Conservation (phyloP, 2,888 invertebrate species). For the Pantelozetes paolii region DNA sequence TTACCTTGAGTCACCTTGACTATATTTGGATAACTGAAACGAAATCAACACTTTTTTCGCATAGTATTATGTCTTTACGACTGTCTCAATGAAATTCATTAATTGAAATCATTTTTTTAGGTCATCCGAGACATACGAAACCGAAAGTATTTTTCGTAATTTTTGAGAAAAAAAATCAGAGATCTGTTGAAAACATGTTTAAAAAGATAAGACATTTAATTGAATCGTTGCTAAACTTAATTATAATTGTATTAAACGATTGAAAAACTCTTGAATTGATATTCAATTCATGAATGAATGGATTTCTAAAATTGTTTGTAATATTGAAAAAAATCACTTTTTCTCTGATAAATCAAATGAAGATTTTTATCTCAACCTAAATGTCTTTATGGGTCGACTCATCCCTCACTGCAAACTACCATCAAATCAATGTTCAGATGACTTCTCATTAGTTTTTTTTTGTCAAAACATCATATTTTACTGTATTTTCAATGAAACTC, state of each 20-base stretch:
- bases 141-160: not conserved
- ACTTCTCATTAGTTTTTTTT: not conserved
- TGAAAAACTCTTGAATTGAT: not conserved
- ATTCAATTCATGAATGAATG: conserved; percentile 2
- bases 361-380: not conserved
- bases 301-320: not conserved
- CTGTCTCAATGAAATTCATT: not conserved
- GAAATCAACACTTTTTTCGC: no score
- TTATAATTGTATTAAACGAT: no score
- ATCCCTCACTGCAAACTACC: not conserved
- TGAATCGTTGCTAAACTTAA: no score
- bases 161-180: not conserved
- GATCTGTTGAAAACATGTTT: no score
- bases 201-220: no score
- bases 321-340: not conserved
- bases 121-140: not conserved
- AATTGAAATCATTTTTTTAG: conserved; percentile 1
- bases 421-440: not conserved
- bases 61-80: not conserved
- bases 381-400: conserved; percentile 30
- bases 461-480: not conserved
- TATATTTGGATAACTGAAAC: not conserved
- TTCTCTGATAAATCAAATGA: no score
- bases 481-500: conserved; percentile 4
- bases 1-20: not conserved